A percentile compares a stretch with the other conserved stretches of the same genome.
phyloP scores from a whole-genome alignment of 2,888 invertebrate genomes.

The Rhingia campestris region DNA sequence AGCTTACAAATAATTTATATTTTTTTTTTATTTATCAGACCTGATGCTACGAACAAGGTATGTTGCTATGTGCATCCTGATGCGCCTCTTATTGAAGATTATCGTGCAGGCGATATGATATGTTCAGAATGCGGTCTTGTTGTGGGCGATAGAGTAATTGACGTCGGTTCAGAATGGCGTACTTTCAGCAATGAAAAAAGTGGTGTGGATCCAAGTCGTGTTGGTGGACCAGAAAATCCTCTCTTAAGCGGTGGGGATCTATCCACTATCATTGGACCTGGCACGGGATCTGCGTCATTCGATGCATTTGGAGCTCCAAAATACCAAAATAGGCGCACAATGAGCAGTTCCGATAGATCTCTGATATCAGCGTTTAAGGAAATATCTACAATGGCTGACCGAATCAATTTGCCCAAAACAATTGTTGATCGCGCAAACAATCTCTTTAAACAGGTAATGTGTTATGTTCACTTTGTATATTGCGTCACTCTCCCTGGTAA shows the following conservation, averaged over 20 bases:
- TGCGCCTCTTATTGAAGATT: slow-evolving; percentile 97
- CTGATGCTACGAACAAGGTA: slow-evolving; percentile 89
- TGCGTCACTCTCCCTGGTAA: neutral
- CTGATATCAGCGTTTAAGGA: slow-evolving; percentile 98
- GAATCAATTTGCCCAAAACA: slow-evolving; percentile 97
- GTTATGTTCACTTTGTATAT: neutral
- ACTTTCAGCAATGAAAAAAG: slow-evolving; percentile 99
- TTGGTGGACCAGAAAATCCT: slow-evolving; percentile 99
- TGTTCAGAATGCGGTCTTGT: slow-evolving; percentile 99
- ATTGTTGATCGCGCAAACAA: slow-evolving; percentile 98
- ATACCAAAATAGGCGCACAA: slow-evolving; percentile 89
- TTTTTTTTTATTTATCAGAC: slow-evolving; percentile 82
- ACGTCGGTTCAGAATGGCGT: slow-evolving; percentile 99
- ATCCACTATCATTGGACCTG: slow-evolving; percentile 95
- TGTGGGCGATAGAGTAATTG: slow-evolving; percentile 99
- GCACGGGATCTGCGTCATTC: slow-evolving; percentile 91
- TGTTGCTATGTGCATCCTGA: slow-evolving; percentile 98
- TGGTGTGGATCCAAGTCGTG: slow-evolving; percentile 99
- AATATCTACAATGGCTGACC: slow-evolving; percentile 98
- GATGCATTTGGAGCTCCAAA: slow-evolving; percentile 92
- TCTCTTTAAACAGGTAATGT: slow-evolving; percentile 94
- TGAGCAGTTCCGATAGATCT: slow-evolving; percentile 97
- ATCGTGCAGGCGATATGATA: slow-evolving; percentile 97
- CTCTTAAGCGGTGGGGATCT: slow-evolving; percentile 97
- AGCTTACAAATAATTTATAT: too few relatives aligned